Percentiles rank a stretch among this genome's conserved stretches.
phyloP scores from a whole-genome alignment of 2,113 vertebrate genomes.

The Phyllostomus hastatus region DNA sequence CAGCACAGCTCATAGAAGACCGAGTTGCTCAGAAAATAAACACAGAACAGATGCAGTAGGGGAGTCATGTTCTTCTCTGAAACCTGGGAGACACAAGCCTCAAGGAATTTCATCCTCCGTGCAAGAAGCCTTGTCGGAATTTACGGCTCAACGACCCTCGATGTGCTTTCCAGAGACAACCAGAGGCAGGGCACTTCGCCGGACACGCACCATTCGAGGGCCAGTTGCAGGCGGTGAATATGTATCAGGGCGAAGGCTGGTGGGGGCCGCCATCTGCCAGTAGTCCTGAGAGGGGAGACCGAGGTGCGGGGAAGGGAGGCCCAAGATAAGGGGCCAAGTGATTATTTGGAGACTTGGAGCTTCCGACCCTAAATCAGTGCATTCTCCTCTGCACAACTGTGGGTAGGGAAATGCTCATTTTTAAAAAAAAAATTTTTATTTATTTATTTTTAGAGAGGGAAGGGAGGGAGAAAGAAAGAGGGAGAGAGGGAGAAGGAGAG shows the following conservation, averaged over 20 bases:
- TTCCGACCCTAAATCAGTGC: background rate
- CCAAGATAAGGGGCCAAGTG: background rate
- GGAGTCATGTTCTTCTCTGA: background rate
- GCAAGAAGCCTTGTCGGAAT: background rate
- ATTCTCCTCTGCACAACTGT: background rate
- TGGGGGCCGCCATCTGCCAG: too few relatives aligned
- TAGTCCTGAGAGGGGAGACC: rapidly evolving
- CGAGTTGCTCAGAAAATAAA: rapidly evolving
- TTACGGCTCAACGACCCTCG: background rate
- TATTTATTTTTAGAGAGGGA: too few relatives aligned
- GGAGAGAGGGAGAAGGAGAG: too few relatives aligned
- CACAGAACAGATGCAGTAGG: background rate
- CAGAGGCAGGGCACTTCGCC: background rate
- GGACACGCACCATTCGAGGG: background rate
- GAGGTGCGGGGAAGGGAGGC: background rate
- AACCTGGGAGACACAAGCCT: too few relatives aligned
- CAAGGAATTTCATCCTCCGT: too few relatives aligned
- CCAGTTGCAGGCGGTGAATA: background rate
- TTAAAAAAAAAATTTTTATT: too few relatives aligned
- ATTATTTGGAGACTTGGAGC: background rate
- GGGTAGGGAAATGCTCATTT: background rate
- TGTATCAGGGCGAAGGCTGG: background rate
- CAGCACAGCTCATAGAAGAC: background rate
- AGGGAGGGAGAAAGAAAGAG: too few relatives aligned
- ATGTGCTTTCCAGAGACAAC: background rate